Percentiles rank a stretch among this genome's conserved stretches.
phyloP scores from a whole-genome alignment of 1,140 invertebrate genomes.

The Diorhabda elongata region DNA sequence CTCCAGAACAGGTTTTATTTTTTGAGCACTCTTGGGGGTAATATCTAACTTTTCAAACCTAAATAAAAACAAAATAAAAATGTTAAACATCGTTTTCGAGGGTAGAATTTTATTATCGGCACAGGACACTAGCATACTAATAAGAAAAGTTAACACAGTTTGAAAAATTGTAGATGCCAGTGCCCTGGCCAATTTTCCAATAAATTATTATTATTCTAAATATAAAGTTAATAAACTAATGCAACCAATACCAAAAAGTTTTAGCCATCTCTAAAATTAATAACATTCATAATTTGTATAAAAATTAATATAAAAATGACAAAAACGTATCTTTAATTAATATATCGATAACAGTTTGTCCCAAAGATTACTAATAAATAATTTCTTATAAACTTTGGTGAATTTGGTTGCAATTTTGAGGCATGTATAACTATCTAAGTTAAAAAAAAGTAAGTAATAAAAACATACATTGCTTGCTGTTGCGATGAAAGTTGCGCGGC shows the following conservation, averaged over 20 bases:
- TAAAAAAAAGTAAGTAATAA: conserved; percentile 24
- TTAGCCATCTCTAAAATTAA: too few relatives aligned
- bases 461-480: conserved; percentile 84
- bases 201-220: too few relatives aligned
- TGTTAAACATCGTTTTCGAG: neutral
- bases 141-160: conserved; percentile 33
- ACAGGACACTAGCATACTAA: conserved; percentile 67
- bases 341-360: too few relatives aligned
- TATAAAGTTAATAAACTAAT: too few relatives aligned
- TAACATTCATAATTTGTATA: too few relatives aligned
- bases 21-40: conserved; percentile 97
- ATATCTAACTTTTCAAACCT: conserved; percentile 99
- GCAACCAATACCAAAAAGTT: too few relatives aligned
- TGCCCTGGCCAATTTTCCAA: conserved; percentile 63
- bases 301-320: too few relatives aligned
- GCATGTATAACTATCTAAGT: conserved; percentile 8
- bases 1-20: conserved; percentile 97
- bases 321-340: neutral
- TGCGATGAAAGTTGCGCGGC: conserved; percentile 83
- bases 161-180: conserved; percentile 56
- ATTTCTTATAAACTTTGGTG: neutral
- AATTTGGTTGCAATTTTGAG: conserved; percentile 4
- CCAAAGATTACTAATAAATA: too few relatives aligned
- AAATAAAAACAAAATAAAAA: conserved; percentile 29
- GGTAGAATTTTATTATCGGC: conserved; percentile 33